phyloP scores from a whole-genome alignment of 1,140 invertebrate genomes.

The Cydia amplana region DNA sequence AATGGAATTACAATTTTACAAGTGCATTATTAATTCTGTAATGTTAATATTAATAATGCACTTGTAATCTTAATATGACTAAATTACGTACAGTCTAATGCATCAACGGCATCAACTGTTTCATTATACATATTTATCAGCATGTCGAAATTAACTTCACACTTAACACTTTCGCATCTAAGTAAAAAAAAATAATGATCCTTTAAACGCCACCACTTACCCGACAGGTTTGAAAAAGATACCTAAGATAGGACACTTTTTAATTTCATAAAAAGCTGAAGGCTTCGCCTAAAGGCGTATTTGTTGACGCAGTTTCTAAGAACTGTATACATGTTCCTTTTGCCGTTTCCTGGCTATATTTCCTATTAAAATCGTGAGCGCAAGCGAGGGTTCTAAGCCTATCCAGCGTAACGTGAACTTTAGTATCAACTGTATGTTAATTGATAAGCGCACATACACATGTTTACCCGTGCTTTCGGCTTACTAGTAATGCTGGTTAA shows the following conservation, averaged over 20 bases:
- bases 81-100: too few species aligned
- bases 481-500: too few species aligned
- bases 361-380: not conserved
- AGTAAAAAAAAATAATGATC: not conserved
- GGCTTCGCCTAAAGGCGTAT: constrained; percentile 15
- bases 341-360: constrained; percentile 10
- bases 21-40: too few species aligned
- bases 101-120: not conserved
- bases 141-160: too few species aligned
- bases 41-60: too few species aligned
- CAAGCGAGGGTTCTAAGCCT: not conserved
- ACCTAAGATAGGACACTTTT: not conserved
- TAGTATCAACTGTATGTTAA: too few species aligned
- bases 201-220: constrained; percentile 13
- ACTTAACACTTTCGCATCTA: not conserved
- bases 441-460: too few species aligned
- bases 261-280: not conserved
- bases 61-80: too few species aligned
- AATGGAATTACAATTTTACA: too few species aligned
- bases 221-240: not conserved
- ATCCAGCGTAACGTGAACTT: not conserved
- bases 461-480: too few species aligned
- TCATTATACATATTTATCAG: too few species aligned
- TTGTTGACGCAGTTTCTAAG: constrained; percentile 7
- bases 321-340: not conserved